A percentile compares a stretch with the other conserved stretches of the same genome.
phyloP scores from a whole-genome alignment of 23 tunicate genomes.

The Trididemnum clinides region DNA sequence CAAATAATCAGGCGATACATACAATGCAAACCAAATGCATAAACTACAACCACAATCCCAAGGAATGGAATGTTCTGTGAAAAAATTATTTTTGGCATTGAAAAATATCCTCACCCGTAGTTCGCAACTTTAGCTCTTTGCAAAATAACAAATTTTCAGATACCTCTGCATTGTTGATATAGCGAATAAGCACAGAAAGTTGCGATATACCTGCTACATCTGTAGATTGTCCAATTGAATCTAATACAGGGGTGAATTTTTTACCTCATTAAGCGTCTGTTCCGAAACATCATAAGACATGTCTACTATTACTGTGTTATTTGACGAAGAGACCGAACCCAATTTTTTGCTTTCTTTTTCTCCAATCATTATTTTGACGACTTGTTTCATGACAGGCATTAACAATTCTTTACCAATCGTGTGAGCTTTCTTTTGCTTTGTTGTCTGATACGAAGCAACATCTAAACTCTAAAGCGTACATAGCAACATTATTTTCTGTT shows the following conservation, averaged over 20 bases:
- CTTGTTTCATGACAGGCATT: background rate
- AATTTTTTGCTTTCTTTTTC: constrained; percentile 16
- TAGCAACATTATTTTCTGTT: background rate
- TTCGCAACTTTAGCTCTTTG: background rate
- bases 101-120: background rate
- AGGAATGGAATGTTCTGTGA: no score
- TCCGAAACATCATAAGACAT: constrained; percentile 30
- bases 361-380: constrained; percentile 21
- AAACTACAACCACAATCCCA: no score
- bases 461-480: background rate
- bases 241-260: constrained; percentile 6
- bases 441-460: background rate
- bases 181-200: background rate
- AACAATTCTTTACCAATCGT: constrained; percentile 3
- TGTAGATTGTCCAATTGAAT: constrained; percentile 23
- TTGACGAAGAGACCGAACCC: constrained; percentile 20
- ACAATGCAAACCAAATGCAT: no score
- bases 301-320: background rate
- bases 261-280: constrained; percentile 9
- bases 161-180: background rate
- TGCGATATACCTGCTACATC: background rate
- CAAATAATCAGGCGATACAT: no score
- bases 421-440: background rate
- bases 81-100: background rate
- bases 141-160: background rate